A percentile compares a stretch with the other conserved stretches of the same genome.
Evolutionary conservation across 1,140 invertebrate species (phyloP).

Genomic region (Drosophila baimaii): DNA sequence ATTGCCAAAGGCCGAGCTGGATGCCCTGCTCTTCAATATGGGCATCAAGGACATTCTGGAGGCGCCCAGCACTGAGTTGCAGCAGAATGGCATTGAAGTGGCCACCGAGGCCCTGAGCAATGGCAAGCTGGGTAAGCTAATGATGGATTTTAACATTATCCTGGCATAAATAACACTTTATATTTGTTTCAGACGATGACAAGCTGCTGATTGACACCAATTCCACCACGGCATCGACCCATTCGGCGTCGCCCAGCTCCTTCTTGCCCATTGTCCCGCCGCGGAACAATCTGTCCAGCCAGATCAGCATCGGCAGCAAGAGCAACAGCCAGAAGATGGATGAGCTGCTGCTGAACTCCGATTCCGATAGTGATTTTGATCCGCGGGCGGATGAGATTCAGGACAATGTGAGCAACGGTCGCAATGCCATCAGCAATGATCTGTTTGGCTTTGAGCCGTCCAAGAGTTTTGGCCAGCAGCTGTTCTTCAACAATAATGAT

Average conservation of each 20-base stretch:
- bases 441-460: constrained; percentile 79
- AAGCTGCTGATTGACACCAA: constrained; percentile 82
- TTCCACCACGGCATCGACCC: constrained; percentile 71
- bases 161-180: background rate
- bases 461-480: constrained; percentile 85
- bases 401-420: constrained; percentile 78
- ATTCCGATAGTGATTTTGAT: constrained; percentile 92
- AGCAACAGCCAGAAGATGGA: constrained; percentile 91
- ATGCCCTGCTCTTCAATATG: constrained; percentile 74
- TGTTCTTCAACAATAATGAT: constrained; percentile 76
- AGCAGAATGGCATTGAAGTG: constrained; percentile 47
- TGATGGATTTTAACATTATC: too few species aligned
- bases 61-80: constrained; percentile 53
- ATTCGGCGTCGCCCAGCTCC: constrained; percentile 66
- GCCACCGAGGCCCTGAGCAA: constrained; percentile 61
- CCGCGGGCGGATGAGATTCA: constrained; percentile 89
- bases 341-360: constrained; percentile 91
- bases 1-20: constrained; percentile 82
- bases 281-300: constrained; percentile 87
- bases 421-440: constrained; percentile 80
- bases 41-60: constrained; percentile 81
- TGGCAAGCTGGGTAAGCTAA: constrained; percentile 69
- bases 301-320: constrained; percentile 84
- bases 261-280: constrained; percentile 88
- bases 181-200: constrained; percentile 77